phyloP scores from a whole-genome alignment of 2,113 vertebrate genomes.

The Alligator mississippiensis region DNA sequence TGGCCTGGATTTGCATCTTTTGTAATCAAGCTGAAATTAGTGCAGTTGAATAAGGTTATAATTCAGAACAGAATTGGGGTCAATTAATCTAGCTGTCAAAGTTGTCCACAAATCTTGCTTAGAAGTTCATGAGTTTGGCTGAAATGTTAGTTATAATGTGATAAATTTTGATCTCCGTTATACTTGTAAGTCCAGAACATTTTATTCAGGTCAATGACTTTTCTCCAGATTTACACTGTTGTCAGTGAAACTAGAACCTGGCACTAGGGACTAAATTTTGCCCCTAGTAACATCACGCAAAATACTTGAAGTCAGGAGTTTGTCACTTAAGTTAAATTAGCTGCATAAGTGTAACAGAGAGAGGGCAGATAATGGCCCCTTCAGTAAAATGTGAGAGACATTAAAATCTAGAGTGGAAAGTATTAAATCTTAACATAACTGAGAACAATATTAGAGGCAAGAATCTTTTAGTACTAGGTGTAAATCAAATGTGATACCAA shows the following conservation, averaged over 20 bases:
- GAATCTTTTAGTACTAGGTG: slow-evolving; percentile 41
- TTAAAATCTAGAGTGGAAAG: neutral
- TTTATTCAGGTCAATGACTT: neutral
- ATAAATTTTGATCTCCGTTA: neutral
- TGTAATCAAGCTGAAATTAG: neutral
- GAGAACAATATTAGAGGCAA: neutral
- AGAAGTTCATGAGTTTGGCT: neutral
- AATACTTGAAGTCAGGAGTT: neutral
- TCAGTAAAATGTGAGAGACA: neutral
- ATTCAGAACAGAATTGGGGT: neutral
- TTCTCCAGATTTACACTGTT: neutral
- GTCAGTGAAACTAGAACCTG: neutral
- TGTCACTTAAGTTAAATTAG: neutral
- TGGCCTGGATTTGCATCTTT: neutral
- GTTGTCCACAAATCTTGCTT: neutral
- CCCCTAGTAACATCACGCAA: neutral
- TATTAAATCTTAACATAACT: neutral
- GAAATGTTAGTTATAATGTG: neutral
- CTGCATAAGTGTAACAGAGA: neutral
- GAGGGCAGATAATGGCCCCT: neutral
- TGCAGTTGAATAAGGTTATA: neutral
- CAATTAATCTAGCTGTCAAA: neutral
- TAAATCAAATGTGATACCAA: slow-evolving; percentile 77
- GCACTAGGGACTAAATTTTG: neutral
- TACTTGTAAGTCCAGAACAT: neutral